Conservation (phyloP, 1,140 invertebrate species). For the Helicoverpa armigera region DNA sequence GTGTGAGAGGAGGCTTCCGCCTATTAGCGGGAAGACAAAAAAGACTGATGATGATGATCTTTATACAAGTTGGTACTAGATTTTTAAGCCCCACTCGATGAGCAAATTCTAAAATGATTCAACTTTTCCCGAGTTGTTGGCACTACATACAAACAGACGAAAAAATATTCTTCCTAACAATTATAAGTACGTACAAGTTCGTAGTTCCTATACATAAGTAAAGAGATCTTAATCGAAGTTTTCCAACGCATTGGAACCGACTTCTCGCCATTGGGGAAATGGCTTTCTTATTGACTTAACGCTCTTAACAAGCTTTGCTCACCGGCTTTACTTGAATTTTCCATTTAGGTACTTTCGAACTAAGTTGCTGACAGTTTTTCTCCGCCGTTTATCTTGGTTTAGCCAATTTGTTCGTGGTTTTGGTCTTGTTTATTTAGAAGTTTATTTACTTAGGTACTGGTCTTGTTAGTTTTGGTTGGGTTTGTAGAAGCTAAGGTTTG, state of each 20-base stretch:
- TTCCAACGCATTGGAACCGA: conserved; percentile 12
- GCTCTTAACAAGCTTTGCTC: conserved; percentile 22
- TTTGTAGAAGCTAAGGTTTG: too few species aligned
- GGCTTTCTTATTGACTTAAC: conserved; percentile 39
- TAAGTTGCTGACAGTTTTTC: background rate
- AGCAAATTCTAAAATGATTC: too few species aligned
- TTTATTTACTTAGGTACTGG: background rate
- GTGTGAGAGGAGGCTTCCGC: too few species aligned
- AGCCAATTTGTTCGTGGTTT: background rate
- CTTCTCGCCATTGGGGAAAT: conserved; percentile 28
- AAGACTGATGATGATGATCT: too few species aligned
- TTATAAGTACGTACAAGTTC: too few species aligned
- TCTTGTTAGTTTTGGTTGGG: background rate
- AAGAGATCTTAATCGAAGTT: background rate
- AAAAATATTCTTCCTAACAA: too few species aligned
- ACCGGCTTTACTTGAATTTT: conserved; percentile 29
- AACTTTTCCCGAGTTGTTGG: too few species aligned
- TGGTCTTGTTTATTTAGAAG: background rate
- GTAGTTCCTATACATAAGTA: too few species aligned
- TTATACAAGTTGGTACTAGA: too few species aligned
- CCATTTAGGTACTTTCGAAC: conserved; percentile 13
- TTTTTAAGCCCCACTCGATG: too few species aligned
- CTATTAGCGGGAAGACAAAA: too few species aligned
- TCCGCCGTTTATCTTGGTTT: background rate
- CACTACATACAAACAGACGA: too few species aligned